A percentile compares a stretch with the other conserved stretches of the same genome.
Evolutionary conservation across 1,140 invertebrate genomes (phyloP).

Genomic region (Laupala kohalensis): DNA sequence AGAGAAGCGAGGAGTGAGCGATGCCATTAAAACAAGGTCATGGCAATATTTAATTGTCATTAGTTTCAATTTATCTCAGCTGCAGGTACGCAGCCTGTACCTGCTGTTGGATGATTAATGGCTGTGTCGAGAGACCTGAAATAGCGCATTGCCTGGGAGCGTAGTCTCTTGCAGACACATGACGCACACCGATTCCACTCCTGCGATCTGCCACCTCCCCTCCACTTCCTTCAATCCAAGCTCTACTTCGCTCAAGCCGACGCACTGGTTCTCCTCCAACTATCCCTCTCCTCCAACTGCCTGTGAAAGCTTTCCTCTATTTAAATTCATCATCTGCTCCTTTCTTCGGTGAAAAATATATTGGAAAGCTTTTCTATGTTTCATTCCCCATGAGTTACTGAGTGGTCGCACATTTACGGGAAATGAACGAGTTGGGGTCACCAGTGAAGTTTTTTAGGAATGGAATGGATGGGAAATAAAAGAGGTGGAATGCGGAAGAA

Average conservation of each 20-base stretch:
- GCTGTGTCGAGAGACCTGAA: neutral
- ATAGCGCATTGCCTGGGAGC: neutral
- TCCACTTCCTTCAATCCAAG: neutral
- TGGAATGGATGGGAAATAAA: no score
- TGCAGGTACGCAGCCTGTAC: neutral
- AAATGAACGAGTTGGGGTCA: no score
- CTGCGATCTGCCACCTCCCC: neutral
- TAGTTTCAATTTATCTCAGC: neutral
- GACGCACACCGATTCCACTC: neutral
- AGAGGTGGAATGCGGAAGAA: no score
- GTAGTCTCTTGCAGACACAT: neutral
- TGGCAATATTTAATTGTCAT: neutral
- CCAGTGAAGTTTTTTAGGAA: no score
- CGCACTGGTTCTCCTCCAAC: no score
- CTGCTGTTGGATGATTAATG: neutral
- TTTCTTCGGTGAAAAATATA: neutral
- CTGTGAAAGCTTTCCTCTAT: neutral
- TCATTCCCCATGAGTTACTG: no score
- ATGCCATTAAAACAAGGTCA: neutral
- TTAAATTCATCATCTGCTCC: neutral
- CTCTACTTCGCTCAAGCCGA: no score
- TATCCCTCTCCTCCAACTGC: no score
- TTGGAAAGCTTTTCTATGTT: neutral
- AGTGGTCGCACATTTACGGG: no score
- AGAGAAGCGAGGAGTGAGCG: neutral